Evolutionary conservation across 1,140 invertebrate genomes (phyloP), one percentile per base, ranked within the genome.

Genomic region (Leptinotarsa lineolata): DNA sequence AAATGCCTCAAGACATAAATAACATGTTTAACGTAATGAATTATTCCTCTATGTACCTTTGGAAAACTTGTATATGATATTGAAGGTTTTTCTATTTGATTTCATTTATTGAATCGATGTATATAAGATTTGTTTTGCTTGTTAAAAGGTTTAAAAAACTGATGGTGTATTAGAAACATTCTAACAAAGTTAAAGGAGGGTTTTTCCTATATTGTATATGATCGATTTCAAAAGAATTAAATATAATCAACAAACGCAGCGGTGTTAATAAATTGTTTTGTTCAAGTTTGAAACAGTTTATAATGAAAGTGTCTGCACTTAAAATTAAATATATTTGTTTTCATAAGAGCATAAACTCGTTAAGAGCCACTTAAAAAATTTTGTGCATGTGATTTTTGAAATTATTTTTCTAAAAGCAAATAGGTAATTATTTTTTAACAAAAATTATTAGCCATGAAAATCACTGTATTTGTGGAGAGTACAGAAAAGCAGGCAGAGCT

Each of bases 281-380:
- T 77, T 77, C n/a, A 72, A 64, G 72, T 74, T 71, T 76, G 72
- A 63, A 46, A 74, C 72, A 70, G 68, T 74, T 76, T 74, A 72
- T 70, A 13, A 54, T 18, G n/a, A 54, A 54, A 13, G 48, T 54
- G 48, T 15, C 48, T 54, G n/a, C 48, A 54, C 48, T 15, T 39
- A 39, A 39, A 18, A n/a, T 15, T 54, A 18, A 54, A 18, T 15
- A 54, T 54, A 16, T 54, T 54, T 54, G 48, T 54, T 54, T 54
- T 54, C 48, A 15, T 54, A 13, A n/a, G 5, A 30, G 30, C 30
- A 8, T 30, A 30, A 30, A 30, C 30, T 30, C 1, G 30, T 30
- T 30, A 30, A 39, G 8, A 39, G 30, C 2, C 30, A 39, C 30
- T 8, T 39, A 39, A 39, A 39, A 11, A 39, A 11, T 39, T 39